Evolutionary conservation across 2,888 invertebrate species (phyloP), one percentile per base, ranked within the genome.

Genomic region (Brachyptera putata): DNA sequence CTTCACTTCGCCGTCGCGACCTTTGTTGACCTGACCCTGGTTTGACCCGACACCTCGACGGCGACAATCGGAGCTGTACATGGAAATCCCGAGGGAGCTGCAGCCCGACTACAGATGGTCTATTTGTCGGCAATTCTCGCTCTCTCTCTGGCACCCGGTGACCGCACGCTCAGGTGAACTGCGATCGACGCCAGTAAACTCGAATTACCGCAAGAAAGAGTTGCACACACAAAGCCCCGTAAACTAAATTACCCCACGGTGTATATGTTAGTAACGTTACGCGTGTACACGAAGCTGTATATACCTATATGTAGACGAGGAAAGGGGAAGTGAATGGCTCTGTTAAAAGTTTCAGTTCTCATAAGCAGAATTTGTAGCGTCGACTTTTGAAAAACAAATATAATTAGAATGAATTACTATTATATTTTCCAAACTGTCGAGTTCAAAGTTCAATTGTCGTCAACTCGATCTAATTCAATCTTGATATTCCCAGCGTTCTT

Each of bases 11-110:
- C 9, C 30, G n/a, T 18, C 30, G 4, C 39, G 21, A 21, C 53
- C 36, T 11, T 14, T 41, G 50, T 37, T 56, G 56, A 60, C 60
- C 56, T 56, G 60, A 46, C 56, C 60, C 48, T 16, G 49, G 18
- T 24, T 21, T 56, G 56, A 60, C 60, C 56, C 60, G 41, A 9
- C 14, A 34, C 16, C 41, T 43, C 13, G 14, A 14, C 39, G 21
- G 21, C n/a, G 57, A 26, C 21, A 11, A 24, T 46, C 24, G 46
- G 21, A 30, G 30, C 11, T 7, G 11, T 30, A 5, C n/a, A n/a
- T n/a, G n/a, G n/a, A n/a, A n/a, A n/a, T n/a, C n/a, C n/a, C n/a
- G n/a, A n/a, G n/a, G n/a, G n/a, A n/a, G n/a, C n/a, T n/a, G n/a
- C n/a, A n/a, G n/a, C n/a, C n/a, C n/a, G n/a, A n/a, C n/a, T n/a